Evolutionary conservation across 2,113 vertebrate species (phyloP).

Genomic region (Phaethon lepturus): DNA sequence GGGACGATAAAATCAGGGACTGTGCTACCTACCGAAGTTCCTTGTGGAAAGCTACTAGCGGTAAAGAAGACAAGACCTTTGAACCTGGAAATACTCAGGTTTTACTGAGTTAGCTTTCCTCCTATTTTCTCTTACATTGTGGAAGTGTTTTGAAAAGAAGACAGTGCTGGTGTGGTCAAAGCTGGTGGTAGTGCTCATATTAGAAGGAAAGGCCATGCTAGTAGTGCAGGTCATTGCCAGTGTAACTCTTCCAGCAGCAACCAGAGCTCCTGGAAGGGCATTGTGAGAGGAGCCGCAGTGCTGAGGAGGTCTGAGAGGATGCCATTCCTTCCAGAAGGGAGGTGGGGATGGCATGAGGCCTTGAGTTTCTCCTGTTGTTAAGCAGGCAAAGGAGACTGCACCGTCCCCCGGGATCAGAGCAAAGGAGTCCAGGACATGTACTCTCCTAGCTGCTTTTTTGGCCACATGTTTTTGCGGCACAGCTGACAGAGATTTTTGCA

Average conservation of each 20-base stretch:
- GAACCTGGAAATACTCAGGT: background rate
- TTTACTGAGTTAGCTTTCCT: background rate
- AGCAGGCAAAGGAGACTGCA: background rate
- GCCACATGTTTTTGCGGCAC: background rate
- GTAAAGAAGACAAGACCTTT: background rate
- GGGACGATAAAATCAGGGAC: background rate
- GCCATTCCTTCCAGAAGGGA: background rate
- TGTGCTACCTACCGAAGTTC: background rate
- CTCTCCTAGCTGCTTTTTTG: background rate
- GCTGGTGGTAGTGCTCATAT: background rate
- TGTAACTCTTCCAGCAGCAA: background rate
- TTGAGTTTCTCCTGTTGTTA: background rate
- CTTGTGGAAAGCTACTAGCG: background rate
- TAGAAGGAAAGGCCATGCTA: background rate
- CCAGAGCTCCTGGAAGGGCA: background rate
- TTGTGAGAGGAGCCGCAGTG: background rate
- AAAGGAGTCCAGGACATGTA: background rate
- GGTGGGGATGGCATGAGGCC: background rate
- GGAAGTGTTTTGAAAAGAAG: background rate
- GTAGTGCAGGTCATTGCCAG: background rate
- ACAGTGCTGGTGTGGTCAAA: background rate
- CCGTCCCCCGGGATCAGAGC: fast-evolving
- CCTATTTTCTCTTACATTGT: background rate
- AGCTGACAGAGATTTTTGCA: background rate
- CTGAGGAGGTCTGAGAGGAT: background rate